These are phyloP conservation scores for Delichon dasypus DNA, from an alignment of 2,797 vertebrate genomes.

Conservation along the genomic window DNA sequence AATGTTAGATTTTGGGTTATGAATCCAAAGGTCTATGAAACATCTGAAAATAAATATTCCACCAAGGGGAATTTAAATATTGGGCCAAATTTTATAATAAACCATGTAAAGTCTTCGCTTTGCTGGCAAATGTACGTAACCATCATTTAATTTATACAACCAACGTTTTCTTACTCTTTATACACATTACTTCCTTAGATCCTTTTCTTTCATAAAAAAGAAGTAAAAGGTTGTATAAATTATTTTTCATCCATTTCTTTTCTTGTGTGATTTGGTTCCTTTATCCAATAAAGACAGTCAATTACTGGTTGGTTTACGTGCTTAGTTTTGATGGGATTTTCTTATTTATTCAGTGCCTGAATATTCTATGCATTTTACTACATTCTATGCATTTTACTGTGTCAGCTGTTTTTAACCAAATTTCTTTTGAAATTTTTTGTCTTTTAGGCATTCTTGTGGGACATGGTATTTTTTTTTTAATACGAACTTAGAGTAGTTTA, in stretches of 20 bases:
- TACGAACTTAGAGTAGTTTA: neutral
- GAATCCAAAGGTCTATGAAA: neutral
- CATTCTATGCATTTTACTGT: neutral
- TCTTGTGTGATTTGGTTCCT: neutral
- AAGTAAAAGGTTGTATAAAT: too few relatives aligned
- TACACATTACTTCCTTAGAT: neutral
- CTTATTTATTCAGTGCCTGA: neutral
- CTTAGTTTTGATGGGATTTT: neutral
- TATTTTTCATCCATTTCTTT: too few relatives aligned
- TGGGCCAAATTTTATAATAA: neutral
- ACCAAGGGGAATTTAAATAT: neutral
- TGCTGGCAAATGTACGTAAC: neutral
- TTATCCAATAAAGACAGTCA: neutral
- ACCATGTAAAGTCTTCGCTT: neutral
- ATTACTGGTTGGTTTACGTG: neutral
- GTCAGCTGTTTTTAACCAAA: neutral
- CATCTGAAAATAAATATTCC: neutral
- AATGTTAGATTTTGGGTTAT: neutral
- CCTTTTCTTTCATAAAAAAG: neutral
- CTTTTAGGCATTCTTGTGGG: neutral
- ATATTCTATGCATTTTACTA: neutral
- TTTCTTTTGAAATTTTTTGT: neutral
- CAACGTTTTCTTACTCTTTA: neutral
- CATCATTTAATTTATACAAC: neutral
- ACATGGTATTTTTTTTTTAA: neutral